These are phyloP conservation scores for Drosophila rufa DNA, from an alignment of 1,140 invertebrate species.

Conservation along the genomic window DNA sequence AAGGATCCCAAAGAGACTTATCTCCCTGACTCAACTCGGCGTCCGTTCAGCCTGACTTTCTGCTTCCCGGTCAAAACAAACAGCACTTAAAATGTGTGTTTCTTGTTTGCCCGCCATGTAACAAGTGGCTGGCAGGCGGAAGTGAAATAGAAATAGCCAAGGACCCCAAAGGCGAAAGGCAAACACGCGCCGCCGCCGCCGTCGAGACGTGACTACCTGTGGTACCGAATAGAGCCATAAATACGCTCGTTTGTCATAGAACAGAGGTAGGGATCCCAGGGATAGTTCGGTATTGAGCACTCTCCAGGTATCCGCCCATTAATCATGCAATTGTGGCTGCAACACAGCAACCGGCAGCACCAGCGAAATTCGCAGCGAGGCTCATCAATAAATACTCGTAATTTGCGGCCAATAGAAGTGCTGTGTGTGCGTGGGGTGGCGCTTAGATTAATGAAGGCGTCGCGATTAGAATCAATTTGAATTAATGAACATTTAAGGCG, in stretches of 20 bases:
- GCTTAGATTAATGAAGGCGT: conserved; percentile 75
- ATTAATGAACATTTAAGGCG: conserved; percentile 77
- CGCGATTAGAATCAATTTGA: conserved; percentile 79
- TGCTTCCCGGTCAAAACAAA: conserved; percentile 61
- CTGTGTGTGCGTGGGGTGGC: conserved; percentile 75
- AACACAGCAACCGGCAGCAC: conserved; percentile 44
- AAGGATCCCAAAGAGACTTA: conserved; percentile 62
- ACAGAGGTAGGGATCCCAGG: conserved; percentile 27
- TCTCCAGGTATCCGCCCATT: conserved; percentile 45
- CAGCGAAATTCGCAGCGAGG: conserved; percentile 45
- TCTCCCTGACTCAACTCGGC: conserved; percentile 3
- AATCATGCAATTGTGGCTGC: conserved; percentile 66
- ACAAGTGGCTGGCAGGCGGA: conserved; percentile 68
- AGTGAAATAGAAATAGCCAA: conserved; percentile 51
- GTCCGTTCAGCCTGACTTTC: neutral
- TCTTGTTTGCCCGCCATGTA: conserved; percentile 65
- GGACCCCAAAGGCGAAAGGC: conserved; percentile 39
- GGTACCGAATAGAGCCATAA: conserved; percentile 56
- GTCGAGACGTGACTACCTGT: conserved; percentile 42
- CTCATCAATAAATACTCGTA: conserved; percentile 66
- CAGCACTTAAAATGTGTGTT: conserved; percentile 67
- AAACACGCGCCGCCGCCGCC: conserved; percentile 32
- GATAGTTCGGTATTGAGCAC: conserved; percentile 8
- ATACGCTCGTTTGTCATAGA: conserved; percentile 62
- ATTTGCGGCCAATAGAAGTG: conserved; percentile 56